phyloP scores from a whole-genome alignment of 2,797 vertebrate species.

The Meda fulgida region DNA sequence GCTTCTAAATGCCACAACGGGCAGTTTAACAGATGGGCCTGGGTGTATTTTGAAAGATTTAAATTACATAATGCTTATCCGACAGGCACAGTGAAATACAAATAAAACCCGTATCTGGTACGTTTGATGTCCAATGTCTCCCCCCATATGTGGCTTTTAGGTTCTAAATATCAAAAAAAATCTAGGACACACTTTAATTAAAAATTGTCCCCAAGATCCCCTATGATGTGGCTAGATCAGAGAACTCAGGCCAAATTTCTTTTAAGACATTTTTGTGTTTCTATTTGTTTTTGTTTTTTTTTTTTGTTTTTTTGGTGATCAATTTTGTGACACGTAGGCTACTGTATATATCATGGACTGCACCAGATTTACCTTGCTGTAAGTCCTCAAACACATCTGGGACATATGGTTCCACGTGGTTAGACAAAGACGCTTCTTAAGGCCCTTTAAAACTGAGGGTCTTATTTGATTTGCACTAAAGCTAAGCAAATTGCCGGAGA shows the following conservation, averaged over 20 bases:
- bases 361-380: background rate
- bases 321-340: background rate
- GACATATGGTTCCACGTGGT: too few species aligned
- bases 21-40: conserved; percentile 48
- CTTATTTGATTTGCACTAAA: too few species aligned
- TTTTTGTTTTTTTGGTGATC: background rate
- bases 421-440: too few species aligned
- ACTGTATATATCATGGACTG: too few species aligned
- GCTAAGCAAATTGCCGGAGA: too few species aligned
- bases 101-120: conserved; percentile 12
- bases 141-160: background rate
- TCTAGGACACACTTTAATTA: background rate
- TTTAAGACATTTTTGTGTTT: background rate
- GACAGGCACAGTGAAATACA: conserved; percentile 16
- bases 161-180: conserved; percentile 8
- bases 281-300: background rate
- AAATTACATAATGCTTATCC: conserved; percentile 45
- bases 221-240: background rate
- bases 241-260: background rate
- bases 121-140: background rate
- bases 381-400: background rate
- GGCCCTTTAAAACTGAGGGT: too few species aligned
- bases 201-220: background rate
- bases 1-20: conserved; percentile 54
- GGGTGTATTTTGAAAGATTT: conserved; percentile 39